Base-by-base conservation (phyloP, 2,888 invertebrate species). In the Onthophagus sagittarius region DNA sequence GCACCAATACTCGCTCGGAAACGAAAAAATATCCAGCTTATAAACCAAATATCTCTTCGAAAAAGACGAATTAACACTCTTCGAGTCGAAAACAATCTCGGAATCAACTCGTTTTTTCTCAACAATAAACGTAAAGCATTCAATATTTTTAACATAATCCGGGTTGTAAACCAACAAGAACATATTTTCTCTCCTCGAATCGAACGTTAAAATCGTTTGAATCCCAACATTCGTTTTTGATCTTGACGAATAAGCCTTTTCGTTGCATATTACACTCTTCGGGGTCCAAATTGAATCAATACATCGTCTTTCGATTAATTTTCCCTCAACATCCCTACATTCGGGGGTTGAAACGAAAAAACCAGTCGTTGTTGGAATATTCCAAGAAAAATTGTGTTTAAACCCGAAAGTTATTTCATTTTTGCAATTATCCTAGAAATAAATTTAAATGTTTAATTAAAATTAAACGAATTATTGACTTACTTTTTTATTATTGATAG, bases 1-100 rank as follows among this genome's bases (percentile, higher is more conserved):
- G 80, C 92, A 91, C 90, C 91, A 91, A 80, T 91, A 92, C 76
- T 89, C 86, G 0, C 90, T 90, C 0, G 90, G 87, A 74, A 87
- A 86, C 63, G 88, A 86, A 63, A 88, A 84, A 0, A 89, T 81
- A 76, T 88, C 84, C 1, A 92, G 79, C 72, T 86, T 82, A 76
- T 88, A 90, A 3, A 90, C 85, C 31, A 76, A 75, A 5, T 77
- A 77, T 53, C 78, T 77, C 13, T 72, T 71, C 72, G 4, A 71
- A 23, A 0, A 72, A 15, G 70, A n/a, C 14, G 13, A 32, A 1
- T 74, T 32, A 1, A 69, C 62, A 31, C 63, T 13, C n/a, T 65
- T 13, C 32, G 76, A 77, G 75, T 78, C 76, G 70, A 72, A 76
- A 2, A 81, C 74, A 69, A 87, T 82, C 73, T 86, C 84, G 5